Evolutionary conservation across 2,888 invertebrate species (phyloP).

Genomic region (Melinaea marsaeus): DNA sequence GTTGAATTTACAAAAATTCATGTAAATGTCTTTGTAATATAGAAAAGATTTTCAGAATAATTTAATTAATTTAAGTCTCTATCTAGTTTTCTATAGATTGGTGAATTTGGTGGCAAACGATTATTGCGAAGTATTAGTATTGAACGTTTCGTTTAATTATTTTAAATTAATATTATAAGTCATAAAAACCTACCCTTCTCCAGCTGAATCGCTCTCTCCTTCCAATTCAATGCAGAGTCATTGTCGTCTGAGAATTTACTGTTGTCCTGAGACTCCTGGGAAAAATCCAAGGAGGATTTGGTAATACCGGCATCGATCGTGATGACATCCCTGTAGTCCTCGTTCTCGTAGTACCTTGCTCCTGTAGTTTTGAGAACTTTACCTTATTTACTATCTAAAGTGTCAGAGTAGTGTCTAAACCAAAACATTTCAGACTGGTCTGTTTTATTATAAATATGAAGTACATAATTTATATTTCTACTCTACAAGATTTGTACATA

Average conservation of each 20-base stretch:
- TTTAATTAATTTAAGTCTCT: no score
- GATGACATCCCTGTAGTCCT: constrained; percentile 56
- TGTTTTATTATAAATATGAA: no score
- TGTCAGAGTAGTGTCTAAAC: no score
- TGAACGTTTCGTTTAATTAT: not conserved
- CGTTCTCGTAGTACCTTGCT: constrained; percentile 60
- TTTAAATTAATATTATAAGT: not conserved
- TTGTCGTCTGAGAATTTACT: constrained; percentile 50
- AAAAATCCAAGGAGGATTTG: constrained; percentile 65
- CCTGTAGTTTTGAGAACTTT: constrained; percentile 34
- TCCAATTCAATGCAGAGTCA: constrained; percentile 67
- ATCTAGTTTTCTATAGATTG: no score
- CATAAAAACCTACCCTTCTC: constrained; percentile 72
- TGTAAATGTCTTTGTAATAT: not conserved
- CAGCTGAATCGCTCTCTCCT: constrained; percentile 78
- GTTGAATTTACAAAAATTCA: constrained; percentile 4
- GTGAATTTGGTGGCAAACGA: no score
- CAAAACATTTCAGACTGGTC: no score
- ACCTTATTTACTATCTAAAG: no score
- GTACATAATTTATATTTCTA: no score
- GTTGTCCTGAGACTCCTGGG: constrained; percentile 61
- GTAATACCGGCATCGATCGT: constrained; percentile 48
- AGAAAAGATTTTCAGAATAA: not conserved
- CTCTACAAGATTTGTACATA: no score
- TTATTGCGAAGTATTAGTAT: no score